These are phyloP conservation scores for Oostethus manadensis DNA, from an alignment of 2,113 vertebrate species.

Conservation along the genomic window DNA sequence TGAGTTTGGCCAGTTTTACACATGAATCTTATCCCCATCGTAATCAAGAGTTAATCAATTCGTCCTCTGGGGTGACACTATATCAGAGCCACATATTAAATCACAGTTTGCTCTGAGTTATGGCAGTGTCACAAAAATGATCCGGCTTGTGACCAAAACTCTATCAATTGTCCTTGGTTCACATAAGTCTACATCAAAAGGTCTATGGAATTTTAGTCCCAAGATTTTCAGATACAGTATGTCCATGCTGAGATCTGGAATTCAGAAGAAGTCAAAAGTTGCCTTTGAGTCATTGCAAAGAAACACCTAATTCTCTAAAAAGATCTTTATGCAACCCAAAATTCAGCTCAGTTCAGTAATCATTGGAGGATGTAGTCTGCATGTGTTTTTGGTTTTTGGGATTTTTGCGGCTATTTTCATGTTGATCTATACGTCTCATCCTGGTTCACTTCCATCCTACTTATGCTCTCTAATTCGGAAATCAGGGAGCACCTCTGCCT, in stretches of 20 bases:
- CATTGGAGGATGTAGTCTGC: too few species aligned
- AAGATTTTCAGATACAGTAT: neutral
- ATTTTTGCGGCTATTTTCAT: too few species aligned
- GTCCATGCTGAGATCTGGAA: neutral
- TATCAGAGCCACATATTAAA: neutral
- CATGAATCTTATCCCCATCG: neutral
- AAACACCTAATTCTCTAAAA: too few species aligned
- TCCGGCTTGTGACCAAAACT: neutral
- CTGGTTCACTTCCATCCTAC: too few species aligned
- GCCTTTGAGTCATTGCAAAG: too few species aligned
- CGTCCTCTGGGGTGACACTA: neutral
- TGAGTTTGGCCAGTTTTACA: neutral
- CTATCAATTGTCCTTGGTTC: neutral
- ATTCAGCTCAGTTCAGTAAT: too few species aligned
- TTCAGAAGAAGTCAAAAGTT: too few species aligned
- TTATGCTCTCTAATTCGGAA: too few species aligned
- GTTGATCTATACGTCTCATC: too few species aligned
- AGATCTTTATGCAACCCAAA: too few species aligned
- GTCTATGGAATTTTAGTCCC: neutral
- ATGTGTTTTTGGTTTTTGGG: too few species aligned
- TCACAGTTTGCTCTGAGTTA: neutral
- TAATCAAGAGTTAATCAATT: slow-evolving; percentile 1
- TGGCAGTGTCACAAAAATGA: neutral
- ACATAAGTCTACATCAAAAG: neutral
- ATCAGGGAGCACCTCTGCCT: too few species aligned